A percentile compares a stretch with the other conserved stretches of the same genome.
These are phyloP conservation scores for Mormyrus proboscirostris DNA, from an alignment of 2,797 vertebrate species.

Conservation along the genomic window DNA sequence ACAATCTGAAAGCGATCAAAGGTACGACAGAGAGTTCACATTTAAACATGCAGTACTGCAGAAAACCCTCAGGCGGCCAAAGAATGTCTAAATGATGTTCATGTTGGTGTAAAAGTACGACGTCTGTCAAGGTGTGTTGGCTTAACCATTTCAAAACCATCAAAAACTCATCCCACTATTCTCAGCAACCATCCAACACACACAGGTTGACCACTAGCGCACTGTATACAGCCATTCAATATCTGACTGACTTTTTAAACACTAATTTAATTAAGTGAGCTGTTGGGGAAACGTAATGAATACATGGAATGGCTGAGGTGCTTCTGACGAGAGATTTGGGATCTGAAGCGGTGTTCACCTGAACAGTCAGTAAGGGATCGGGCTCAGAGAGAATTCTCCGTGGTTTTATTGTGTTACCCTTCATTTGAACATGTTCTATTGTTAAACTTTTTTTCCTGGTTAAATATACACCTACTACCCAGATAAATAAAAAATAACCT, in stretches of 20 bases:
- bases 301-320: background rate
- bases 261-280: background rate
- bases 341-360: background rate
- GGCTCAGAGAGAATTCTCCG: background rate
- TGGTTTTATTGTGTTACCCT: background rate
- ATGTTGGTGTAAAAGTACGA: background rate
- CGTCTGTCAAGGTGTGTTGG: background rate
- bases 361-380: background rate
- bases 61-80: background rate
- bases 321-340: background rate
- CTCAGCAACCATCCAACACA: background rate
- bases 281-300: background rate
- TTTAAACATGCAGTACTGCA: background rate
- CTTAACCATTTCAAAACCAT: background rate
- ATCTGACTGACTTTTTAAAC: background rate
- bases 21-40: background rate
- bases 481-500: background rate
- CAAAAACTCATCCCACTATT: background rate
- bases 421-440: background rate
- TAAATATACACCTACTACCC: background rate
- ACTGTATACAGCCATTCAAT: background rate
- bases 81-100: background rate
- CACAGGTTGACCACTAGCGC: background rate
- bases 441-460: background rate
- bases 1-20: constrained; percentile 70